Evolutionary conservation across 2,113 vertebrate genomes (phyloP), one percentile per base, ranked within the genome.

Genomic region (Pagrus major): DNA sequence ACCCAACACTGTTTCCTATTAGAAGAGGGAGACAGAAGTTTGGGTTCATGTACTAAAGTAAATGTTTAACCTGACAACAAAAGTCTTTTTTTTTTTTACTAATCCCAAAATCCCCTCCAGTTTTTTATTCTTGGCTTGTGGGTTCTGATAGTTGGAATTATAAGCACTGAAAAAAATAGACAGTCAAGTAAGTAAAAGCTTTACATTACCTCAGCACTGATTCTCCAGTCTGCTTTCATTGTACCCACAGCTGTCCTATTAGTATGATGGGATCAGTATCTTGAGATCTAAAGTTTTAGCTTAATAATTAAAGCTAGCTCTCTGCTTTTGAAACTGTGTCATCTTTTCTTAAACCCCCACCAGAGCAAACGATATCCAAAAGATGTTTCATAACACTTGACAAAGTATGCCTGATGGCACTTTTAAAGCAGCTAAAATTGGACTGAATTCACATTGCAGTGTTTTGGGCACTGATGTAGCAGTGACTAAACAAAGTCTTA

Each of bases 231-330:
- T 47, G 44, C 65, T 54, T 60, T 61, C 27, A 44, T 25, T 42
- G 4, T 9, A 49, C 54, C 42, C 54, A 14, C 75, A 31, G 64
- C 64, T 69, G 35, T 71, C 35, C 37, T 27, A 20, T 63, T 52
- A 58, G 51, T 44, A 15, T 27, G 42, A 71, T 4, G 15, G 47
- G 33, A 51, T 72, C 41, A 15, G 9, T 67, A 21, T 33, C 54
- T 65, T 20, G 2, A 27, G 18, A 20, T 73, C 7, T 41, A 5
- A 37, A 47, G 67, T 64, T 46, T 49, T 6, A 18, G 27, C 6
- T 55, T 2, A 35, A 69, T 68, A 63, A 61, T 74, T 74, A 20
- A 75, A 46, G 78, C 39, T 39, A 14, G 51, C 10, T 74, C 44
- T 44, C 9, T 27, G 56, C 21, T 9, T 73, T 58, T 72, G 33